Evolutionary conservation across 2,797 vertebrate genomes (phyloP).

Genomic region (Poecilia velifera): DNA sequence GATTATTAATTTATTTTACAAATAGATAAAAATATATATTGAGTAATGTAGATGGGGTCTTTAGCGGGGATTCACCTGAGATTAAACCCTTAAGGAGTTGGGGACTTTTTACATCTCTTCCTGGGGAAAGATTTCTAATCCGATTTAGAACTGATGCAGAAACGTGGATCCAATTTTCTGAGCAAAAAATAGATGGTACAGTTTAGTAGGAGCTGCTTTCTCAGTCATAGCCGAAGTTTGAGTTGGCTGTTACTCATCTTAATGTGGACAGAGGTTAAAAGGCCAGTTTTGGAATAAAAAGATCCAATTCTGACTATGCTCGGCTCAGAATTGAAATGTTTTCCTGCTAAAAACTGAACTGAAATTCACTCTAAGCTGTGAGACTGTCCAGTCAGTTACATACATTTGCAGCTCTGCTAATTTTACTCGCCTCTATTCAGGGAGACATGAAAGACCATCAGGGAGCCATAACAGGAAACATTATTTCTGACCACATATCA

Average conservation of each 20-base stretch:
- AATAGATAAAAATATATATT: not conserved
- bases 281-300: not conserved
- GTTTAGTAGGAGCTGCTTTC: not conserved
- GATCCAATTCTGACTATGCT: not conserved
- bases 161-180: not conserved
- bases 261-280: not conserved
- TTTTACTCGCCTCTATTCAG: constrained; percentile 38
- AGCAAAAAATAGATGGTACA: not conserved
- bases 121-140: not conserved
- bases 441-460: constrained; percentile 19
- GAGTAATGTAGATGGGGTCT: not conserved
- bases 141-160: not conserved
- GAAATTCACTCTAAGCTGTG: not conserved
- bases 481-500: constrained; percentile 16
- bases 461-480: constrained; percentile 39
- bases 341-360: constrained; percentile 2
- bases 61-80: not conserved
- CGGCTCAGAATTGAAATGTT: constrained; percentile 4
- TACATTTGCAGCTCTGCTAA: constrained; percentile 36
- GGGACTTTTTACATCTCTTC: not conserved
- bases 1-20: not conserved
- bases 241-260: not conserved
- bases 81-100: not conserved
- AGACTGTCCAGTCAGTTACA: not conserved
- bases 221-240: not conserved